Base-by-base conservation (phyloP, 2,113 vertebrate species). In the Manacus vitellinus region DNA sequence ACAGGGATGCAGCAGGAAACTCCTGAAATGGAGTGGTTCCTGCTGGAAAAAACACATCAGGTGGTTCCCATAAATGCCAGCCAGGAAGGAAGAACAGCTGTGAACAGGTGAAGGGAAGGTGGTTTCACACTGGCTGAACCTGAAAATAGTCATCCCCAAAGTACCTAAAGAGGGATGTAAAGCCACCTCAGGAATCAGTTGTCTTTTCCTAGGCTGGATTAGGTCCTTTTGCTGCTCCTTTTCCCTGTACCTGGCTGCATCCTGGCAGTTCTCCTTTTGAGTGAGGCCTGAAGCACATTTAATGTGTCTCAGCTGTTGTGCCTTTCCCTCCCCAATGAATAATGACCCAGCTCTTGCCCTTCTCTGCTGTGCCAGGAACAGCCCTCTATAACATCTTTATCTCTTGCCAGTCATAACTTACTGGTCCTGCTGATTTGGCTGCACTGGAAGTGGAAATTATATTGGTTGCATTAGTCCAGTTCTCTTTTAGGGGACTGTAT, bases 371-470 rank as follows among this genome's bases (percentile, higher is more conserved):
- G 58, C 71, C 15, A 4, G 19, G 31, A 37, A 31, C 5, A 58
- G 49, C 12, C 33, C 35, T 7, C 15, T 15, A 28, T 15, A 14
- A 3, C 3, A 3, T 5, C 49, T 33, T 37, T 27, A 1, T 23
- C 33, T 70, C 44, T 6, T 17, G 25, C 49, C 14, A 24, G 49
- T 52, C 56, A 18, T 6, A 35, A 51, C 51, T 54, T 31, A 15
- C 31, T 13, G 51, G 49, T 27, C 56, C 20, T 49, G 23, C 41
- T 35, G 76, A 44, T 44, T 18, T 62, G 59, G 21, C 15, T 37
- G 10, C 13, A 10, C 2, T 9, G n/a, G 47, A 11, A 24, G 25
- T 6, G 37, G 47, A 44, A 83, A 21, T 24, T 1, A 0, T 19
- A 25, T 5, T 61, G 54, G 18, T 4, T n/a, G 37, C 23, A 35